Base-by-base conservation (phyloP, 2,888 invertebrate species). In the Boloria selene region DNA sequence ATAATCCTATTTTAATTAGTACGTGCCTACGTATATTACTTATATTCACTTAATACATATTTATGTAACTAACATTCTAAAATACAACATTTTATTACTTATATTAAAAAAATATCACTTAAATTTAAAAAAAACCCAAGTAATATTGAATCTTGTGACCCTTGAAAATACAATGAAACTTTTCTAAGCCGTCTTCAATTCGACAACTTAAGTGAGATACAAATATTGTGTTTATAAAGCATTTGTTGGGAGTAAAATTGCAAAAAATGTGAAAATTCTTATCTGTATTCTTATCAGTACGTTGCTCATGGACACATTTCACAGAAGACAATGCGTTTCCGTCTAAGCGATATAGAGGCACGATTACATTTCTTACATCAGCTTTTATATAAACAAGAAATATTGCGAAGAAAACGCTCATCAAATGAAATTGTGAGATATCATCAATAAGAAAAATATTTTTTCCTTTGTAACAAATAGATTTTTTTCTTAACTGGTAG, bases 291-390 rank as follows among this genome's bases (percentile, higher is more conserved):
- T 49, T 31, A 49, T 53, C 54, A 42, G 49, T 45, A 38, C 18
- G 16, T 54, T 63, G 45, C 17, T 55, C 55, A 50, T 58, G 45
- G 66, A 66, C 61, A 65, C 65, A 69, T 60, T 69, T 69, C 63
- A 52, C 42, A 45, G 50, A 55, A 65, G 69, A 60, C 55, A 65
- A 60, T 65, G 60, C 63, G 54, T 47, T 69, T 69, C 69, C 69
- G 65, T 59, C 51, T 38, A 47, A 64, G 44, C 45, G 31, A 38
- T 60, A 63, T 63, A 62, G 63, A 38, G 16, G 22, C 60, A 31
- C 51, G 69, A 69, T 65, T 65, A 65, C 63, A 47, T 18, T 65
- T 53, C 38, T 60, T 56, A 45, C 45, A 51, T 61, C 66, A 52
- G 56, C 61, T 65, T 61, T 49, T 61, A 53, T 49, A 26, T 45